These are phyloP conservation scores for Coregonus sp. DNA, from an alignment of 2,797 vertebrate species.

Conservation along the genomic window DNA sequence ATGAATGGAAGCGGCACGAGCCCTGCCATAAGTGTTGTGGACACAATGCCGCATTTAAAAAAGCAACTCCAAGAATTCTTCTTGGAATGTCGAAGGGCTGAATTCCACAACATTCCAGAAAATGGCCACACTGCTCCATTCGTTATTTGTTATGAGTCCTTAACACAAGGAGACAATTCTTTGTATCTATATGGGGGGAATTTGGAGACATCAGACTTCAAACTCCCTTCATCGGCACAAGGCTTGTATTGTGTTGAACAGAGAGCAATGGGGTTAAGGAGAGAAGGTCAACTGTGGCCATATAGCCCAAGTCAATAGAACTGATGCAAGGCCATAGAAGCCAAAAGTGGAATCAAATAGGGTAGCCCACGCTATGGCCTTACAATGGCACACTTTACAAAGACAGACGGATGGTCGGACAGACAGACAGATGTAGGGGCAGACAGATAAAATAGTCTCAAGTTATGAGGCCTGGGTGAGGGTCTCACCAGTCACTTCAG, in stretches of 20 bases:
- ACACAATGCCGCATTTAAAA: slow-evolving; percentile 10
- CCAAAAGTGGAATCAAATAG: slow-evolving; percentile 45
- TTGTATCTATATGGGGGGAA: slow-evolving; percentile 42
- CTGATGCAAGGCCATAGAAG: slow-evolving; percentile 25
- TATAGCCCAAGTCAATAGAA: slow-evolving; percentile 39
- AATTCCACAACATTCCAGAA: slow-evolving; percentile 48
- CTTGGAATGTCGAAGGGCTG: slow-evolving; percentile 50
- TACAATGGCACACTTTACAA: slow-evolving; percentile 66
- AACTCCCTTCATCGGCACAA: slow-evolving; percentile 55
- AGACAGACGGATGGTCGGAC: neutral
- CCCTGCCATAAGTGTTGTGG: slow-evolving; percentile 55
- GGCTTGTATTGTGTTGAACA: slow-evolving; percentile 56
- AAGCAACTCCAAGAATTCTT: slow-evolving; percentile 49
- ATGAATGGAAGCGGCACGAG: slow-evolving; percentile 55
- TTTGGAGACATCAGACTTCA: slow-evolving; percentile 43
- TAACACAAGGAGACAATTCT: slow-evolving; percentile 51
- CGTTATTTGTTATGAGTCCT: slow-evolving; percentile 36
- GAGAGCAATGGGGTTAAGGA: slow-evolving; percentile 48
- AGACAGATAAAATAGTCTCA: neutral
- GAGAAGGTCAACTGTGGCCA: slow-evolving; percentile 62
- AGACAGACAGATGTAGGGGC: neutral
- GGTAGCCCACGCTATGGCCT: slow-evolving; percentile 30
- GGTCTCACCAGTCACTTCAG: slow-evolving; percentile 28
- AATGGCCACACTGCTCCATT: slow-evolving; percentile 22
- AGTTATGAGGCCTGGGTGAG: neutral